These are phyloP conservation scores for Galerucella pusilla DNA, from an alignment of 2,888 invertebrate genomes.

Conservation along the genomic window DNA sequence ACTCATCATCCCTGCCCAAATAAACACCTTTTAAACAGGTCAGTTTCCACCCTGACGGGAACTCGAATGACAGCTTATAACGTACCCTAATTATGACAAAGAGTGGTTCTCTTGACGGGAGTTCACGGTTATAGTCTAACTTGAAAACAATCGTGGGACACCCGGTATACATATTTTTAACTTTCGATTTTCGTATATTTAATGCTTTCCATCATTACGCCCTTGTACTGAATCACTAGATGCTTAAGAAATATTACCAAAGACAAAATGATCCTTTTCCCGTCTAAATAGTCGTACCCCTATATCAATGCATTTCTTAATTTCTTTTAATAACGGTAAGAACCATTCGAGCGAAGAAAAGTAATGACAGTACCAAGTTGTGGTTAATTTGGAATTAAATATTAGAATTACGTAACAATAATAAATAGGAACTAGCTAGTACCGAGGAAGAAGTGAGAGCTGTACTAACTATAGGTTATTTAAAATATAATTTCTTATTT, in stretches of 20 bases:
- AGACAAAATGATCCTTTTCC: constrained; percentile 16
- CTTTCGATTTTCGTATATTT: too few relatives aligned
- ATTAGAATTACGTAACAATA: constrained; percentile 18
- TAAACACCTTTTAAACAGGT: too few relatives aligned
- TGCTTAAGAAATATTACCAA: constrained; percentile 12
- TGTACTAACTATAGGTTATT: background rate
- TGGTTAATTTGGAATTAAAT: constrained; percentile 21
- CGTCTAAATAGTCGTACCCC: constrained; percentile 5
- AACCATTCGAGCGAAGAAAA: constrained; percentile 13
- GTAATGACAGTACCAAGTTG: constrained; percentile 18
- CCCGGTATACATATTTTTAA: too few relatives aligned
- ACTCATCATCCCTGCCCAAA: too few relatives aligned
- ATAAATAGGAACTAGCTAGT: constrained; percentile 1
- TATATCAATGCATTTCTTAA: constrained; percentile 27
- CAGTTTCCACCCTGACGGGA: too few relatives aligned
- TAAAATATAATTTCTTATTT: background rate
- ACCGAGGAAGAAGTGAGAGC: constrained; percentile 6
- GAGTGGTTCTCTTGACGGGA: too few relatives aligned
- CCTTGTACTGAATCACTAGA: background rate
- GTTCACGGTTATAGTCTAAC: too few relatives aligned
- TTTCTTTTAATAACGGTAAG: constrained; percentile 23
- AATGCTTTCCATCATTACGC: too few relatives aligned
- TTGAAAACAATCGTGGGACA: too few relatives aligned
- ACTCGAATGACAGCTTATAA: too few relatives aligned
- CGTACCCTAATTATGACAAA: too few relatives aligned